A percentile compares a stretch with the other conserved stretches of the same genome.
These are phyloP conservation scores for Rhynchomys soricoides DNA, from an alignment of 2,113 vertebrate genomes.

Conservation along the genomic window DNA sequence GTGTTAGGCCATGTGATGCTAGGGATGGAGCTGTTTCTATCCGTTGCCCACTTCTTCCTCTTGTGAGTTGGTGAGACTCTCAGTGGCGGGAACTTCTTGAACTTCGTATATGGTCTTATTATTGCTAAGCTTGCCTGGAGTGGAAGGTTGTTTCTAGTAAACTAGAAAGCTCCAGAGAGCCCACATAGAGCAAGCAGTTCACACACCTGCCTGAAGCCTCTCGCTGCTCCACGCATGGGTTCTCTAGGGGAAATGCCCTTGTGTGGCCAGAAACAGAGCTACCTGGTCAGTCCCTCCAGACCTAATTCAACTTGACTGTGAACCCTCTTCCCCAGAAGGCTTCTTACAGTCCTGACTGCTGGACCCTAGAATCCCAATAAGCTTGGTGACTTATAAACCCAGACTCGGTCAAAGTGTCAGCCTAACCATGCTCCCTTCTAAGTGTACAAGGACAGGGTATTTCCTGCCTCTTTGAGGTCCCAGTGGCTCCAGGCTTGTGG, in stretches of 20 bases:
- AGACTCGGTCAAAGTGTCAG: not conserved
- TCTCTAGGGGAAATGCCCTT: rapidly evolving
- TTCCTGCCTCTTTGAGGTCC: too few relatives aligned
- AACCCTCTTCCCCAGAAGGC: not conserved
- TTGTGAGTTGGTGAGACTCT: not conserved
- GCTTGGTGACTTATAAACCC: not conserved
- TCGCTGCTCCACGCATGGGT: not conserved
- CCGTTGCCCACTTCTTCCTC: not conserved
- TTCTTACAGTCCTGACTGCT: not conserved
- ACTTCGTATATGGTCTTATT: not conserved
- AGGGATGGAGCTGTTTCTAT: not conserved
- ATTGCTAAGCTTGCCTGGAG: not conserved
- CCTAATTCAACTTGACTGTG: not conserved
- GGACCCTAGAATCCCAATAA: not conserved
- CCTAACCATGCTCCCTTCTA: rapidly evolving
- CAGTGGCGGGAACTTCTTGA: not conserved
- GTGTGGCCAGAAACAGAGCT: not conserved
- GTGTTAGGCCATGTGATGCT: not conserved
- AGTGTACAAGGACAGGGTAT: rapidly evolving
- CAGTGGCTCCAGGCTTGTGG: rapidly evolving
- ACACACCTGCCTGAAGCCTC: not conserved
- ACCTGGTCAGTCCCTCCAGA: not conserved
- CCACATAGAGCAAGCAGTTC: not conserved
- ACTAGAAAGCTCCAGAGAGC: not conserved
- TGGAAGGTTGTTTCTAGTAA: not conserved